These are phyloP conservation scores for Anarsia innoxiella DNA, from an alignment of 2,888 invertebrate species.

Conservation along the genomic window DNA sequence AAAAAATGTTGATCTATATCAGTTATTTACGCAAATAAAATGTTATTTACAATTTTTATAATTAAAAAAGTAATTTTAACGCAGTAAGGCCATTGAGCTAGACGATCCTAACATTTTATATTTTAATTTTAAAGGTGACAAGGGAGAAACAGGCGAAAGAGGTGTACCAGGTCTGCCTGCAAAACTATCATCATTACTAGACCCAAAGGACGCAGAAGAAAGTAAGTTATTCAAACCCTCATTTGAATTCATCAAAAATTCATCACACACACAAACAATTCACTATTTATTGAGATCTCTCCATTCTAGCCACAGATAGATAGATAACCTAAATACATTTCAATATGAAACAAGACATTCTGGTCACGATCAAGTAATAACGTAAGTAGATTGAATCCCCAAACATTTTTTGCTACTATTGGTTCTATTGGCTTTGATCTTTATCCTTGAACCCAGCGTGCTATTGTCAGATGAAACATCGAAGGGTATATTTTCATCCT, in stretches of 20 bases:
- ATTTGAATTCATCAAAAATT: conserved; percentile 19
- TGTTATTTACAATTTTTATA: neutral
- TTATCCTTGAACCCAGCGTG: conserved; percentile 29
- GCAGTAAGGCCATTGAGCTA: no score
- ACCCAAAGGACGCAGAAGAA: conserved; percentile 36
- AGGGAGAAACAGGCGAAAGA: conserved; percentile 79
- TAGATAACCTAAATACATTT: conserved; percentile 42
- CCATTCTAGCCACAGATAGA: conserved; percentile 27
- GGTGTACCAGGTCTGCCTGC: conserved; percentile 87
- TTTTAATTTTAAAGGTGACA: conserved; percentile 63
- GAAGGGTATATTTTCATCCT: conserved; percentile 23
- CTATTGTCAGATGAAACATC: conserved; percentile 29
- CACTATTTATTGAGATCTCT: conserved; percentile 31
- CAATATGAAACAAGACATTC: conserved; percentile 42
- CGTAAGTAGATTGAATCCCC: conserved; percentile 54
- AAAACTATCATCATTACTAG: conserved; percentile 54
- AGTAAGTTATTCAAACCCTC: conserved; percentile 33
- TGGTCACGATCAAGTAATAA: conserved; percentile 52
- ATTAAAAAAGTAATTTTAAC: neutral
- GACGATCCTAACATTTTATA: conserved; percentile 4
- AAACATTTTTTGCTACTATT: conserved; percentile 48
- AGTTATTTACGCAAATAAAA: neutral
- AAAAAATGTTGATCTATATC: neutral
- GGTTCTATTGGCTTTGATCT: conserved; percentile 44
- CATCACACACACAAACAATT: conserved; percentile 24